Evolutionary conservation across 2,888 invertebrate genomes (phyloP).

Genomic region (Mesorhabditis belari): DNA sequence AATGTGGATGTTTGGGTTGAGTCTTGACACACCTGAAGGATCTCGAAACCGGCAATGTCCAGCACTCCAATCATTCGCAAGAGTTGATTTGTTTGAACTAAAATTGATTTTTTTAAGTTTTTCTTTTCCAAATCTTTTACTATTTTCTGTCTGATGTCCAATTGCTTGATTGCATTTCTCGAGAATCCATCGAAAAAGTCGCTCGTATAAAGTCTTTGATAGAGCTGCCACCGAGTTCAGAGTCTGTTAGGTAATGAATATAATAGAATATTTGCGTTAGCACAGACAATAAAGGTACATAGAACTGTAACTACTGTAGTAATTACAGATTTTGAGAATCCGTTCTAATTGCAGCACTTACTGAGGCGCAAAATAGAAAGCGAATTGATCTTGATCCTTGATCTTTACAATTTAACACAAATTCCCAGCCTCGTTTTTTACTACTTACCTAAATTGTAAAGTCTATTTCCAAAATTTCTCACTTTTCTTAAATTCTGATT

Average conservation of each 20-base stretch:
- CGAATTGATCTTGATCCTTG: too few relatives aligned
- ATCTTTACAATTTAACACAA: too few relatives aligned
- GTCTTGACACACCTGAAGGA: conserved; percentile 24
- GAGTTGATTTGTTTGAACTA: conserved; percentile 4
- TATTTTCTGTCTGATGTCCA: conserved; percentile 9
- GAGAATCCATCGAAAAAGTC: conserved; percentile 46
- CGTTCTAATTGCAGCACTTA: too few relatives aligned
- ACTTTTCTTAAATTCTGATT: conserved; percentile 57
- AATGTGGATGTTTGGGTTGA: neutral
- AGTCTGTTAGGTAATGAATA: too few relatives aligned
- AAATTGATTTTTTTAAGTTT: neutral
- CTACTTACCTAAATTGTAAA: too few relatives aligned
- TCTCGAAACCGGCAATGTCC: conserved; percentile 52
- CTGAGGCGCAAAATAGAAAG: too few relatives aligned
- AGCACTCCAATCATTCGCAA: conserved; percentile 46
- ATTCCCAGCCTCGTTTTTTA: too few relatives aligned
- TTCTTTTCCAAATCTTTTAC: neutral
- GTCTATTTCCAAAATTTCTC: neutral
- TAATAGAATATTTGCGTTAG: too few relatives aligned
- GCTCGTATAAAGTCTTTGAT: conserved; percentile 46
- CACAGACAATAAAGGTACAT: too few relatives aligned
- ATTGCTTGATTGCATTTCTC: conserved; percentile 36
- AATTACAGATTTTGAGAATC: too few relatives aligned
- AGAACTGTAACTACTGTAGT: too few relatives aligned
- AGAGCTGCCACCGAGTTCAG: conserved; percentile 38